Evolutionary conservation across 2,888 invertebrate species (phyloP), one percentile per base, ranked within the genome.

Genomic region (Embidobia sp.): DNA sequence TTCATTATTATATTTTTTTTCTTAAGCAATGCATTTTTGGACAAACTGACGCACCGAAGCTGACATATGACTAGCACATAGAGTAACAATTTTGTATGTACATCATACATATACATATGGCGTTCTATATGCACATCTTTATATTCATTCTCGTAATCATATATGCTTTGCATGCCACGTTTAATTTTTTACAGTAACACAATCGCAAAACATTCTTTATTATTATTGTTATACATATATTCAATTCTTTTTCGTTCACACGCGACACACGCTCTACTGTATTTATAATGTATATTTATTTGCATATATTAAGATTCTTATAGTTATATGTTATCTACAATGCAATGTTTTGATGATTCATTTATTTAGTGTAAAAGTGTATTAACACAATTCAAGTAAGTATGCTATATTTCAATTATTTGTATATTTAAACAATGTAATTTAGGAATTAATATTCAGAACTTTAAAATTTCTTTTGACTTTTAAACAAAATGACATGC

Each of bases 41-140:
- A 75, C 75, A 67, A 67, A 67, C 61, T 55, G 67, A 61, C 55
- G 53, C 63, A 55, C 49, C 55, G 19, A 75, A 69, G 75, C 69
- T 57, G 59, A 74, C 48, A 55, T 74, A 53, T 61, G 57, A 42
- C 67, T 76, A 75, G 76, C 76, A 76, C 61, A 64, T 74, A 69
- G 61, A 72, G 37, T 61, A 72, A 77, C 55, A 55, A 72, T 72
- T 66, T 10, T 66, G 35, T 72, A 72, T 72, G 31, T 72, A 72
- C 72, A 77, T 66, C 35, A 49, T 74, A 74, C 61, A 66, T 66
- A 66, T 66, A 66, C 63, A 70, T 42, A 61, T 75, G 33, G 40
- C 55, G 29, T 61, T 26, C 61, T 75, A 57, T 69, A 53, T 66
- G 37, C 51, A 67, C 48, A 48, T 63, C 27, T 44, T 57, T 35